Base-by-base conservation (phyloP, 2,888 invertebrate genomes). In the Noctua fimbriata region DNA sequence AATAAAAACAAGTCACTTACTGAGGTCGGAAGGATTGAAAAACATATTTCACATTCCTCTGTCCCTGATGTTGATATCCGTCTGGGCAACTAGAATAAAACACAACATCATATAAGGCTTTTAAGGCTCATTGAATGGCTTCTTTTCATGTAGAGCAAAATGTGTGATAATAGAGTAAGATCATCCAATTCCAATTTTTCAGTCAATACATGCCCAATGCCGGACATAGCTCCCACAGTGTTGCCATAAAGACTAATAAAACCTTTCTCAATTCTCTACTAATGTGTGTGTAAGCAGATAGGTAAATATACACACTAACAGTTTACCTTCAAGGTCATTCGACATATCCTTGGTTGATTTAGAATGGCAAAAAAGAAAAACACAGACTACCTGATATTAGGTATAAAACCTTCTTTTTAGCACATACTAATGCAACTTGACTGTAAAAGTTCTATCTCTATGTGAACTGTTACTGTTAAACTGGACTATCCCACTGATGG, bases 41-140 rank as follows among this genome's bases (percentile, higher is more conserved):
- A 99, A 96, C 99, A 99, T 93, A 99, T 99, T 97, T 99, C 99
- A 97, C 99, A 99, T 96, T 99, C 98, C 93, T 99, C 98, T 82
- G 98, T 98, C 87, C 98, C 98, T 94, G 98, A 98, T 90, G 97
- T 97, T 90, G 98, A 97, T 96, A 98, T 97, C 95, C 96, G 94
- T 93, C 97, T 97, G 80, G 97, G 97, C 87, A 97, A 92, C 97
- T 97, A 92, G 84, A 96, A 95, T n/a, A 28, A 84, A 84, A 72
- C 67, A 79, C 79, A 90, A 32, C 18, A 88, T 58, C 24, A 44
- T 21, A 32, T 58, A 63, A 69, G 18, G 1, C 7, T 7, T 32
- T 55, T n/a, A 44, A 77, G 1, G 5, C 49, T 41, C 6, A 18
- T 36, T 58, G n/a, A 24, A 28, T 41, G 28, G n/a, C 4, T 44